These are phyloP conservation scores for Heliconius hewitsoni DNA, from an alignment of 1,140 invertebrate genomes.

Conservation along the genomic window DNA sequence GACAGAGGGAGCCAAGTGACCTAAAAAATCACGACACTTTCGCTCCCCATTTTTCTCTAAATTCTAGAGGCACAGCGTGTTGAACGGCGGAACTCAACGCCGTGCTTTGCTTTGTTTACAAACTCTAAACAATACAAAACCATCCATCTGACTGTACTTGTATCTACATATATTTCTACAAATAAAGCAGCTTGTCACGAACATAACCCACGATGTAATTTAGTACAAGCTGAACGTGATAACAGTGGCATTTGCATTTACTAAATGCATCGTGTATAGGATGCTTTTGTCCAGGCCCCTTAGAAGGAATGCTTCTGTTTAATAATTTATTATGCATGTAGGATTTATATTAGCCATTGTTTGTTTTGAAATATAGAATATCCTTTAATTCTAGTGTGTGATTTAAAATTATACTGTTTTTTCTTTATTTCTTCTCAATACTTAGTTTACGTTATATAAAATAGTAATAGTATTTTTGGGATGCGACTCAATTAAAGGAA, in stretches of 20 bases:
- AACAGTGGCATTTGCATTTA: slow-evolving; percentile 7
- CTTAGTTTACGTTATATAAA: too few species aligned
- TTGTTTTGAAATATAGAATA: not conserved
- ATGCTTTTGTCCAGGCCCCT: not conserved
- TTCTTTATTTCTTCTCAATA: too few species aligned
- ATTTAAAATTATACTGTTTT: not conserved
- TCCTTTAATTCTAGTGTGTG: not conserved
- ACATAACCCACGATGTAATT: not conserved
- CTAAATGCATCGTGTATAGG: not conserved
- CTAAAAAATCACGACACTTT: too few species aligned
- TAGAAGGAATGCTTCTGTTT: not conserved
- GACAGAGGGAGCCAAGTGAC: too few species aligned
- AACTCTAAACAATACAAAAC: not conserved
- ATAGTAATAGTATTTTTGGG: too few species aligned
- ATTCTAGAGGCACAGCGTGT: too few species aligned
- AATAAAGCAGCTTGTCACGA: not conserved
- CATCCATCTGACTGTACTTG: not conserved
- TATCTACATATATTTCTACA: not conserved
- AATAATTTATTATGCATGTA: not conserved
- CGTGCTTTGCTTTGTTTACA: too few species aligned
- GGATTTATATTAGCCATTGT: not conserved
- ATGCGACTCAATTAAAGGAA: too few species aligned
- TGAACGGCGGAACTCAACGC: too few species aligned
- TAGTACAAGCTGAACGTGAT: not conserved
- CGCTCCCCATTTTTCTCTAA: too few species aligned